phyloP scores from a whole-genome alignment of 2,113 vertebrate species.

The Ammospiza nelsoni region DNA sequence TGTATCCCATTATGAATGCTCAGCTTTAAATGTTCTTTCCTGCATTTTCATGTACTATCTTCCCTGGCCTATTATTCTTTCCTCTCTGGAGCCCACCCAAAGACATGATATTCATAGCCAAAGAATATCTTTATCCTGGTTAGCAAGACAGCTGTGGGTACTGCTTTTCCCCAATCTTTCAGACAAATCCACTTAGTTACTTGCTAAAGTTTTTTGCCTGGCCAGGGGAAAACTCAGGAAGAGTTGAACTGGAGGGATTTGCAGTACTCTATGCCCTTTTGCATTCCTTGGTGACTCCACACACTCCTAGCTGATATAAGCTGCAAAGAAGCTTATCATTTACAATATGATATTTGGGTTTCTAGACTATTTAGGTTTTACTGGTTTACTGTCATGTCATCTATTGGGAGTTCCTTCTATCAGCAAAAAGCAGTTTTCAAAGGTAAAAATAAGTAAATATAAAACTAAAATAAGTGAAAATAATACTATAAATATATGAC shows the following conservation, averaged over 20 bases:
- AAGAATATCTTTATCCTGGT: neutral
- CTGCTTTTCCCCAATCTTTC: neutral
- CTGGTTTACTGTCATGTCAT: neutral
- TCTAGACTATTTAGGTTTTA: neutral
- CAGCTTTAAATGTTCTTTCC: neutral
- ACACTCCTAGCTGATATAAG: neutral
- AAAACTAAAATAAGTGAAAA: slow-evolving; percentile 10
- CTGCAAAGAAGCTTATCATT: neutral
- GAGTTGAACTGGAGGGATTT: neutral
- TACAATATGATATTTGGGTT: neutral
- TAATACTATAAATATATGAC: neutral
- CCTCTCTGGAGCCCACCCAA: neutral
- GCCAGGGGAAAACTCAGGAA: neutral
- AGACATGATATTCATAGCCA: neutral
- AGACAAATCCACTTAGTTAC: neutral
- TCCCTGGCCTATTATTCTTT: neutral
- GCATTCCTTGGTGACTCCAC: neutral
- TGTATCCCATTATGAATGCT: neutral
- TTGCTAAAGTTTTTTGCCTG: neutral
- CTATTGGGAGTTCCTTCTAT: neutral
- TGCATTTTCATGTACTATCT: neutral
- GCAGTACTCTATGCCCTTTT: neutral
- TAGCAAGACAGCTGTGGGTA: neutral
- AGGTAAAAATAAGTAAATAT: neutral
- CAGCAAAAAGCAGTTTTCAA: neutral